Percentiles rank a stretch among this genome's conserved stretches.
Conservation (phyloP, 2,113 vertebrate species). For the Prolemur simus region DNA sequence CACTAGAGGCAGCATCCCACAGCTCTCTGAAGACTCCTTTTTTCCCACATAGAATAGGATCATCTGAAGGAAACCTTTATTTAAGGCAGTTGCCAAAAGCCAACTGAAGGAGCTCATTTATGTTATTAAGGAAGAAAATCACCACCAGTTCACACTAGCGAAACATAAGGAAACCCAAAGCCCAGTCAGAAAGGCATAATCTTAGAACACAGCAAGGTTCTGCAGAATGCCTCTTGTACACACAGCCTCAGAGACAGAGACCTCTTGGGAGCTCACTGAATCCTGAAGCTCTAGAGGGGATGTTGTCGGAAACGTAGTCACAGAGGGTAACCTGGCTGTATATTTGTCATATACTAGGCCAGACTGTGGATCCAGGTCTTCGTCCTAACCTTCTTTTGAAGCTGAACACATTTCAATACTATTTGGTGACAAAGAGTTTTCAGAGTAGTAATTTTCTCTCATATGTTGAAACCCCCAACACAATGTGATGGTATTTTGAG, state of each 20-base stretch:
- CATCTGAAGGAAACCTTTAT: neutral
- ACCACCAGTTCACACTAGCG: neutral
- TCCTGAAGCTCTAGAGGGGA: neutral
- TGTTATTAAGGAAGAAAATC: neutral
- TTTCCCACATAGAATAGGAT: neutral
- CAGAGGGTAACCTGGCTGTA: neutral
- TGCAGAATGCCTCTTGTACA: accelerated
- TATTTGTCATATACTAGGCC: accelerated
- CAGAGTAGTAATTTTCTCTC: neutral
- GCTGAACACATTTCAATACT: neutral
- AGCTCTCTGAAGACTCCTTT: neutral
- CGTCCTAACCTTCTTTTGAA: neutral
- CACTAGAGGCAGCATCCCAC: neutral
- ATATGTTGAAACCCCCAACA: too few species aligned
- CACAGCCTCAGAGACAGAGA: neutral
- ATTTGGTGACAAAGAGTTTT: neutral
- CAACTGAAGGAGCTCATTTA: neutral
- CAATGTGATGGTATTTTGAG: too few species aligned
- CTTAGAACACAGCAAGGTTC: neutral
- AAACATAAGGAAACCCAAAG: neutral
- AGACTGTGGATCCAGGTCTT: neutral
- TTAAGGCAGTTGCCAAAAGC: neutral
- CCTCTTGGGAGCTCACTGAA: neutral
- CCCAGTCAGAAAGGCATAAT: neutral
- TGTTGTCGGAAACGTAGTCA: neutral